phyloP scores from a whole-genome alignment of 2,113 vertebrate genomes.

The Nothoprocta pentlandii region DNA sequence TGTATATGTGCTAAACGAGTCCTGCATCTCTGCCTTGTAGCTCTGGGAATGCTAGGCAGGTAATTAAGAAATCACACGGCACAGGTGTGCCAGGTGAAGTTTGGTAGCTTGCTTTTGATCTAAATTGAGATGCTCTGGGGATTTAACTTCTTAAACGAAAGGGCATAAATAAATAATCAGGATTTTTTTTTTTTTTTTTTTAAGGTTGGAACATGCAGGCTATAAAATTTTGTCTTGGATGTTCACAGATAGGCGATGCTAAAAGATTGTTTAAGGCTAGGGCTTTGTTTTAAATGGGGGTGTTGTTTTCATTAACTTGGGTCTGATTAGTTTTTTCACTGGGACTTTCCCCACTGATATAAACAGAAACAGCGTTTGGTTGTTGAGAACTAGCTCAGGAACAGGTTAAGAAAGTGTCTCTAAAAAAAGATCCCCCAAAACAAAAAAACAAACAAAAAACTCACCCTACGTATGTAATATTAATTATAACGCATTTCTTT shows the following conservation, averaged over 20 bases:
- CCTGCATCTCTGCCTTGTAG: constrained; percentile 53
- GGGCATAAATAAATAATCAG: constrained; percentile 85
- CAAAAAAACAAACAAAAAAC: background rate
- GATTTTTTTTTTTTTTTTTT: constrained; percentile 34
- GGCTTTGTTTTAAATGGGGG: constrained; percentile 15
- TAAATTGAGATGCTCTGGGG: constrained; percentile 86
- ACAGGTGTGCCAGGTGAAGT: constrained; percentile 85
- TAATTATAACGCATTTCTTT: constrained; percentile 16
- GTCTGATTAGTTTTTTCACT: constrained; percentile 51
- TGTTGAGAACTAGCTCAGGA: constrained; percentile 21
- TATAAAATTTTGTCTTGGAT: constrained; percentile 74
- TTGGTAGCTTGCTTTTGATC: constrained; percentile 85
- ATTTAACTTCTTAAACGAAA: constrained; percentile 85
- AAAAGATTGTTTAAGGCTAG: constrained; percentile 50
- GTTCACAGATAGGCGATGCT: constrained; percentile 47
- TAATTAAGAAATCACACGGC: constrained; percentile 82
- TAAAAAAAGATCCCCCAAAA: constrained; percentile 48
- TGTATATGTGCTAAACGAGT: constrained; percentile 49
- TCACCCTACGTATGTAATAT: background rate
- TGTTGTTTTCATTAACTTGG: constrained; percentile 36
- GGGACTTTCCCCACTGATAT: constrained; percentile 61
- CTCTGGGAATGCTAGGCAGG: constrained; percentile 76
- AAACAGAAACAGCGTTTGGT: constrained; percentile 54
- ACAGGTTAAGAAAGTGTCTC: background rate
- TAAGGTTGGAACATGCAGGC: constrained; percentile 73